Evolutionary conservation across 2,797 vertebrate species (phyloP).

Genomic region (Acridotheres tristis): DNA sequence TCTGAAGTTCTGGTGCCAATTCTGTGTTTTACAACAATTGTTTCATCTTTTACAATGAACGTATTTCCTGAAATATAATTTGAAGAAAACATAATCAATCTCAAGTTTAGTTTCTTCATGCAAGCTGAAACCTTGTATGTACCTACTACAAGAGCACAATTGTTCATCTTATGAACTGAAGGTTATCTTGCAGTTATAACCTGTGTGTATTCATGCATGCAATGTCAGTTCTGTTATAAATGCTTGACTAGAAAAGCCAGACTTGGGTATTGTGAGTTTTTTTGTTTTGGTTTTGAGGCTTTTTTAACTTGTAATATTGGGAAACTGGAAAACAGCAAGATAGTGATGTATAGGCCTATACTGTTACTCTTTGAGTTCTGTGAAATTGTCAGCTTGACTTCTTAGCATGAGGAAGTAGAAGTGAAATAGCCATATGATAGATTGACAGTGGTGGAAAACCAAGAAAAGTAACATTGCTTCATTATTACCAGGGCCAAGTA

Average conservation of each 20-base stretch:
- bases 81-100: neutral
- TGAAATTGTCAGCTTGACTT: neutral
- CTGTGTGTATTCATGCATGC: neutral
- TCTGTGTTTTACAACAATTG: neutral
- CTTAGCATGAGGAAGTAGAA: neutral
- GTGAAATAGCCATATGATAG: neutral
- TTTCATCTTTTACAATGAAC: neutral
- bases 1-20: neutral
- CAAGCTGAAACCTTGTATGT: neutral
- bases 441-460: neutral
- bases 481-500: neutral
- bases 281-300: neutral
- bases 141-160: neutral
- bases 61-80: neutral
- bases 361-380: neutral
- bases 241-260: neutral
- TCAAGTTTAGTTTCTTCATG: neutral
- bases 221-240: neutral
- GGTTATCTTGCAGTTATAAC: constrained; percentile 5
- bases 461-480: neutral
- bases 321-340: neutral
- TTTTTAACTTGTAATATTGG: neutral
- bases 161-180: neutral
- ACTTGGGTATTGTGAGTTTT: neutral
- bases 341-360: neutral